These are phyloP conservation scores for Anoura caudifer DNA, from an alignment of 2,113 vertebrate species.

Conservation along the genomic window DNA sequence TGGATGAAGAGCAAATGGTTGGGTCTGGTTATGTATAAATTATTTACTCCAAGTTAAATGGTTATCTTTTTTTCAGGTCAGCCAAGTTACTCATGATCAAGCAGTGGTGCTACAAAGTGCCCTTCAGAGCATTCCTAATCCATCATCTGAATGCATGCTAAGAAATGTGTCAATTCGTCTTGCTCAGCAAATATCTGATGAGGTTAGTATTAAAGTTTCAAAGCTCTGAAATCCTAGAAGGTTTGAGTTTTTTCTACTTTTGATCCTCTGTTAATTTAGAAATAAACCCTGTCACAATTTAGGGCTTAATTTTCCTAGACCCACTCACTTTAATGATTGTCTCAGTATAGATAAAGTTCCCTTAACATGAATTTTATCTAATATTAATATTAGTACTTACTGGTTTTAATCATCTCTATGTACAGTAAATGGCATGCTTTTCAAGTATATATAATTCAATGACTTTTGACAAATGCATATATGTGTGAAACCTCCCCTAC, in stretches of 20 bases:
- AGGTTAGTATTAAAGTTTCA: constrained; percentile 84
- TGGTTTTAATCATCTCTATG: not conserved
- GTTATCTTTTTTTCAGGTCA: constrained; percentile 86
- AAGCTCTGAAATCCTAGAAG: not conserved
- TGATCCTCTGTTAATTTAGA: not conserved
- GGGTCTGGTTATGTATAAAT: not conserved
- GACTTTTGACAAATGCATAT: not conserved
- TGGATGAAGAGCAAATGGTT: not conserved
- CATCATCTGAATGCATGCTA: constrained; percentile 98
- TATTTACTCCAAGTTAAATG: constrained; percentile 46
- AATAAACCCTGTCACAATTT: not conserved
- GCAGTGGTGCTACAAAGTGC: constrained; percentile 98
- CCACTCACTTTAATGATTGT: not conserved
- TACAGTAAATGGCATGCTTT: not conserved
- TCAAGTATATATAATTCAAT: not conserved
- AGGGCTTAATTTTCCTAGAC: not conserved
- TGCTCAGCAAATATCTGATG: constrained; percentile 98
- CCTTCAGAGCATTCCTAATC: constrained; percentile 99
- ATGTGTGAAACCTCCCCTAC: not conserved
- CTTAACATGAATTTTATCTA: not conserved
- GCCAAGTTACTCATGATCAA: constrained; percentile 97
- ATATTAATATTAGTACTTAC: not conserved
- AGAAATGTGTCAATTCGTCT: constrained; percentile 98
- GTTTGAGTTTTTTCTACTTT: not conserved
- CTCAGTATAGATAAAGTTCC: not conserved